Base-by-base conservation (phyloP, 2,113 vertebrate genomes). In the Synchiropus splendidus region DNA sequence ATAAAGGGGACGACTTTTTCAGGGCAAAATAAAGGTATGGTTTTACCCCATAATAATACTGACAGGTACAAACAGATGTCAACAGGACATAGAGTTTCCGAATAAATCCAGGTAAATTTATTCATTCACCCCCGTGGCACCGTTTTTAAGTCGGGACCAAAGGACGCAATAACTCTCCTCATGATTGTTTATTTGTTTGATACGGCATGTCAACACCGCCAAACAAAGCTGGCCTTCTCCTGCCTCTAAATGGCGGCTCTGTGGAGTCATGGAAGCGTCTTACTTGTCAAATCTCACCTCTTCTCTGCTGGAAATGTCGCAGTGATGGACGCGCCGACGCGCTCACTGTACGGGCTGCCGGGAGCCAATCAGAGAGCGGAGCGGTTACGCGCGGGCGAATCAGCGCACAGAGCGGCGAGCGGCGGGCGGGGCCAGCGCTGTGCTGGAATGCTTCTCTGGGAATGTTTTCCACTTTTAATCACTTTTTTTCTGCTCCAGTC, bases 401-500 rank as follows among this genome's bases (percentile, higher is more conserved):
- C 10, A 16, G 17, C 34, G 39, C 11, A 8, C 21, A 27, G 21
- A 27, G 3, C 47, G 11, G 31, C 6, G 12, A 38, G 38, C 40
- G 35, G 12, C 44, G 48, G 75, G 68, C 47, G 65, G 55, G 45
- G 60, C 50, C 13, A 6, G 12, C 31, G 33, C 10, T 59, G 71
- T 64, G 53, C 38, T 62, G 77, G 72, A 76, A 78, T 71, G 60
- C 67, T 74, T 77, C 81, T 82, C 73, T 78, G 81, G 79, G 76
- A 82, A 83, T 85, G 77, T 83, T 83, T 83, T 80, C 81, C 76
- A 74, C 70, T 81, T 78, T 81, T 77, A 79, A 81, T 67, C 66
- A 72, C 72, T n/a, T 72, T 85, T 83, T 80, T 74, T 75, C 78
- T 72, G 33, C 32, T 34, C 16, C 70, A 62, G 70, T 77, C 69